Conservation (phyloP, 2,888 invertebrate species). For the Melinaea marsaeus region DNA sequence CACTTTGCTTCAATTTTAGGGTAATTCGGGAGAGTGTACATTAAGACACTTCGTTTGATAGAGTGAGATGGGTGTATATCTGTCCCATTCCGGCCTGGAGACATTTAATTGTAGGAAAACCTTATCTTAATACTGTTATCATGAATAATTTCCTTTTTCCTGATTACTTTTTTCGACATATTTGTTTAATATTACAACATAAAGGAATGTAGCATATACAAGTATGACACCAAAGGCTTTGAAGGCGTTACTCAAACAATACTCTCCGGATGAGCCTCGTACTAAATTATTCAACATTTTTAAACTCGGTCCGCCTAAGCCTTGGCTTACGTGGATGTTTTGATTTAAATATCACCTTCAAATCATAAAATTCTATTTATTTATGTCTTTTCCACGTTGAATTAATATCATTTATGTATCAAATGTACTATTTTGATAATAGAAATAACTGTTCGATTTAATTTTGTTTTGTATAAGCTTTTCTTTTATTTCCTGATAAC, state of each 20-base stretch:
- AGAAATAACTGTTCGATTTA: no score
- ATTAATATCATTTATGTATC: neutral
- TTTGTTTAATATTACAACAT: no score
- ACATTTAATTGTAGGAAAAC: neutral
- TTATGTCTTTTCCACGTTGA: neutral
- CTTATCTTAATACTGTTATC: neutral
- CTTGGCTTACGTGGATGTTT: neutral
- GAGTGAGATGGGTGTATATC: neutral
- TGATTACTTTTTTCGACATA: no score
- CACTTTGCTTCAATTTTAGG: no score
- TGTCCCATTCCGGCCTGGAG: neutral
- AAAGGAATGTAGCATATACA: no score
- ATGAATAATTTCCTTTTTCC: no score
- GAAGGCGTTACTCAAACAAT: conserved; percentile 27
- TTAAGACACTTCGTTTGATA: no score
- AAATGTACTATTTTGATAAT: no score
- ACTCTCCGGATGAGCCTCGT: conserved; percentile 19
- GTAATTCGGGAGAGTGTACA: no score
- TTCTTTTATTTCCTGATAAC: no score
- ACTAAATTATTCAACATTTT: conserved; percentile 29
- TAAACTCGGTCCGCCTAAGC: conserved; percentile 15
- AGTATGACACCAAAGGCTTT: conserved; percentile 18
- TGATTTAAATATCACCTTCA: neutral
- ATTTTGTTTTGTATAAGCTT: no score
- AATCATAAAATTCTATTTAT: neutral